Base-by-base conservation (phyloP, 2,113 vertebrate species). In the Lanius collurio region DNA sequence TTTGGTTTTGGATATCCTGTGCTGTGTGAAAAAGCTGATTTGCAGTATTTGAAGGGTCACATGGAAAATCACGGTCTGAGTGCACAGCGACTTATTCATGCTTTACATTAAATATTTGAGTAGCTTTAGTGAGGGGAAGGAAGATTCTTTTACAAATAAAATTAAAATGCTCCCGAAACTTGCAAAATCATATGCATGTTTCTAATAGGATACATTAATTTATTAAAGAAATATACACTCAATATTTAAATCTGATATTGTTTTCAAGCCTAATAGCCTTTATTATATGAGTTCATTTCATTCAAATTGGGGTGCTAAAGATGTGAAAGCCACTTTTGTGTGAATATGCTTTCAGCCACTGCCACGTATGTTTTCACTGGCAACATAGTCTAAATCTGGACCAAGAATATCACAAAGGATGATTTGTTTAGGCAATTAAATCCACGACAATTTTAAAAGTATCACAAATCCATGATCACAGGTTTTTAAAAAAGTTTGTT, bases 31-130 rank as follows among this genome's bases (percentile, higher is more conserved):
- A 83, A 84, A 73, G 49, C 67, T 88, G 89, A 74, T 73, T 42
- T 55, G 50, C 37, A 84, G 41, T 44, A 39, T 84, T 76, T 84
- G 65, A 85, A 93, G 42, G 49, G 31, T 41, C 67, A 65, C 0
- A 1, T 39, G 55, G 60, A 55, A 83, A 74, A 56, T 9, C 39
- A 15, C 13, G 50, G 21, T 42, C 71, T 17, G 39, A 50, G 33
- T 1, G 0, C 50, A 27, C 31, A 47, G 44, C 64, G 39, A 15
- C 11, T 50, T 60, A 7, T 13, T n/a, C 26, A 15, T 0, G 2
- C 10, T 59, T 73, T 28, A 46, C 4, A 11, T 70, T 28, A 53
- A 91, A 77, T 55, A 65, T 9, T 2, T 46, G 19, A 22, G 15
- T 59, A 20, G 3, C 28, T 86, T 71, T 65, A 89, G 23, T 67